A percentile compares a stretch with the other conserved stretches of the same genome.
phyloP scores from a whole-genome alignment of 2,888 invertebrate species.

The Chromoteleia sp. region DNA sequence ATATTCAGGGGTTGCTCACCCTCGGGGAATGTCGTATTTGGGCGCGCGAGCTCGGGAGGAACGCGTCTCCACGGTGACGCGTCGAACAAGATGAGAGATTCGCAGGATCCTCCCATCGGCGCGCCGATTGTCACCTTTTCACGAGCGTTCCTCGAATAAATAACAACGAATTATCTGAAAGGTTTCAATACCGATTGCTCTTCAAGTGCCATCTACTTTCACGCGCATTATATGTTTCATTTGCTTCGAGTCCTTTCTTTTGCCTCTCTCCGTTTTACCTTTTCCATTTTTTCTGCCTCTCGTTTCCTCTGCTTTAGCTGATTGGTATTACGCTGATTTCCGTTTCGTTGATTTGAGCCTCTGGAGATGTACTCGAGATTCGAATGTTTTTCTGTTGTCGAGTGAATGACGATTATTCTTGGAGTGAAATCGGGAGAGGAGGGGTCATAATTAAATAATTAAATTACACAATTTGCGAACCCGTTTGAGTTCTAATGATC shows the following conservation, averaged over 20 bases:
- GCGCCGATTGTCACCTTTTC: constrained; percentile 59
- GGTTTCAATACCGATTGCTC: constrained; percentile 59
- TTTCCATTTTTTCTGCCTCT: not conserved
- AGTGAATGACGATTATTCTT: constrained; percentile 23
- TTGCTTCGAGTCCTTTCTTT: constrained; percentile 13
- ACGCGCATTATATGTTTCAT: constrained; percentile 53
- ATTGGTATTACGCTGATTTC: constrained; percentile 39
- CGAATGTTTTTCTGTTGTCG: constrained; percentile 28
- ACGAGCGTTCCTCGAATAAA: constrained; percentile 42
- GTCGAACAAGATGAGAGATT: constrained; percentile 66
- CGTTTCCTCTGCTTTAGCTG: constrained; percentile 20
- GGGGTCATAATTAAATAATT: constrained; percentile 29
- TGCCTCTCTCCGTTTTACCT: not conserved
- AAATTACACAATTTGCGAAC: not conserved
- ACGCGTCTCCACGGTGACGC: constrained; percentile 81
- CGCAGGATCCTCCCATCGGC: constrained; percentile 63
- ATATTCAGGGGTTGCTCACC: constrained; percentile 71
- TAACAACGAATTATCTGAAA: constrained; percentile 59
- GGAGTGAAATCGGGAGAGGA: not conserved
- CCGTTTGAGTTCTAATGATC: not conserved
- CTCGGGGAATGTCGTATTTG: constrained; percentile 64
- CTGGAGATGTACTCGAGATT: constrained; percentile 43
- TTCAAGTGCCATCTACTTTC: constrained; percentile 53
- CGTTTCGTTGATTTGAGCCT: constrained; percentile 32
- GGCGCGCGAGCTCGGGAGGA: constrained; percentile 67